A percentile compares a stretch with the other conserved stretches of the same genome.
Conservation (phyloP, 2,113 vertebrate genomes). For the Paracanthobrama guichenoti region DNA sequence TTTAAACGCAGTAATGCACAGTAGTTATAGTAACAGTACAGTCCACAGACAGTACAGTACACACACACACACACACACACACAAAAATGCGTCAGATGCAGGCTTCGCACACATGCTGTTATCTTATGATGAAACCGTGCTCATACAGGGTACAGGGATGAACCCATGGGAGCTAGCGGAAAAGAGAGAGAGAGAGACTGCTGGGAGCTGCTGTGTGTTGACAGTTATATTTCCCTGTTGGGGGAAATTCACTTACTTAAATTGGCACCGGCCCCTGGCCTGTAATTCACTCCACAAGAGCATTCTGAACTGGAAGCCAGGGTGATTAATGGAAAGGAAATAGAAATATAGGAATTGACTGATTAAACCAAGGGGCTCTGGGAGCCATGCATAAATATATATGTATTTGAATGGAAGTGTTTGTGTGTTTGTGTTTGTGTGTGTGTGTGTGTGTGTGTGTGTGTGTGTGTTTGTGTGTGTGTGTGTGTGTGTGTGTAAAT, state of each 20-base stretch:
- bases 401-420: constrained; percentile 44
- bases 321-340: constrained; percentile 94
- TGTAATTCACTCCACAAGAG: constrained; percentile 99
- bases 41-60: background rate
- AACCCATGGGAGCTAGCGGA: constrained; percentile 52
- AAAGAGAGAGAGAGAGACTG: constrained; percentile 61
- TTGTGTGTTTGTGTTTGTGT: constrained; percentile 34
- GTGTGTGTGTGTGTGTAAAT: constrained; percentile 30
- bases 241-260: constrained; percentile 99
- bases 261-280: constrained; percentile 89
- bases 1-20: background rate
- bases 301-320: constrained; percentile 74
- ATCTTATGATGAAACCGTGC: constrained; percentile 55
- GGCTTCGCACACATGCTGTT: constrained; percentile 41
- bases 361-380: constrained; percentile 83
- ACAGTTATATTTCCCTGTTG: constrained; percentile 99
- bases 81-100: constrained; percentile 23
- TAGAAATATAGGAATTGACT: constrained; percentile 92
- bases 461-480: background rate
- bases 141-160: constrained; percentile 41
- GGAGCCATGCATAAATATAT: constrained; percentile 45
- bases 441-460: background rate
- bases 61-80: background rate
- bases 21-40: background rate
- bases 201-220: constrained; percentile 88